Conservation (phyloP, 1,140 invertebrate genomes). For the Rhopalosiphum maidis region DNA sequence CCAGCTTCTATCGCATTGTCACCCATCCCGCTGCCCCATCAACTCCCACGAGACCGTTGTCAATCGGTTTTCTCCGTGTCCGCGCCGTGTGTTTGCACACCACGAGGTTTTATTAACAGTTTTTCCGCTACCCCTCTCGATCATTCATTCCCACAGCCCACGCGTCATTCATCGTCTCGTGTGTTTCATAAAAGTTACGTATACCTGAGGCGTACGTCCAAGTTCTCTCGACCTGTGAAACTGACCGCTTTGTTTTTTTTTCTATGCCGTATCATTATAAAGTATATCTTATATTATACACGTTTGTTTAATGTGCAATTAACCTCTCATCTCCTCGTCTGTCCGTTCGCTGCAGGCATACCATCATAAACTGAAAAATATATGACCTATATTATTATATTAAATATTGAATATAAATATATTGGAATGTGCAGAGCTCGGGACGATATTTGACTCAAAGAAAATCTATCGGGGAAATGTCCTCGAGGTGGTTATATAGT, state of each 20-base stretch:
- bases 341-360: background rate
- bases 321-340: background rate
- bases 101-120: background rate
- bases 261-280: background rate
- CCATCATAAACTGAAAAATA: background rate
- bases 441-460: background rate
- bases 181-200: background rate
- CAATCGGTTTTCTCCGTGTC: slow-evolving; percentile 16
- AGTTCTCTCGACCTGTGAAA: background rate
- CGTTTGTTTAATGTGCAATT: background rate
- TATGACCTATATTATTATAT: background rate
- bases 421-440: background rate
- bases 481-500: background rate
- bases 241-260: background rate
- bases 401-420: background rate
- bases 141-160: background rate
- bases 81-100: background rate
- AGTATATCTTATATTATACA: background rate
- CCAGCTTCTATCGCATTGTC: background rate
- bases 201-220: background rate
- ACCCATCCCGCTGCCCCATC: background rate
- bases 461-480: background rate
- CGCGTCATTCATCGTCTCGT: background rate
- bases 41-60: slow-evolving; percentile 8
- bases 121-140: background rate